phyloP scores from a whole-genome alignment of 2,113 vertebrate species.

The Albula glossodonta region DNA sequence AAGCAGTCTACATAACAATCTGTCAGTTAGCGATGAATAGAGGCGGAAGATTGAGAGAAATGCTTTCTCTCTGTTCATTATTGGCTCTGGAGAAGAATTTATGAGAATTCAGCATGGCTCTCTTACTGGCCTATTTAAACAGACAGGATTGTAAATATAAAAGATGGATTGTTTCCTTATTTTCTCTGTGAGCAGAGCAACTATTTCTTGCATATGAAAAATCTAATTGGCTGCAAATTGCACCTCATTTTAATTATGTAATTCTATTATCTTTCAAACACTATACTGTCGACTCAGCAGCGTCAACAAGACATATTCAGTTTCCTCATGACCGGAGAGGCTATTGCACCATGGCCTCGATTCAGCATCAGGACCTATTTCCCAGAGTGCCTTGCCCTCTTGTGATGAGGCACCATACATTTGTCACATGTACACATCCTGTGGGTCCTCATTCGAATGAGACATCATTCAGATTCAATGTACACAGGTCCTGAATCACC shows the following conservation, averaged over 20 bases:
- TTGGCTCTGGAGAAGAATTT: slow-evolving; percentile 15
- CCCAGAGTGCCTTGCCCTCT: neutral
- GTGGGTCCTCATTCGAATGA: too few species aligned
- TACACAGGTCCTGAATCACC: too few species aligned
- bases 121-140: slow-evolving; percentile 7
- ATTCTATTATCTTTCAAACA: slow-evolving; percentile 26
- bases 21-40: slow-evolving; percentile 14
- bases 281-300: slow-evolving; percentile 26
- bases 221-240: slow-evolving; percentile 37
- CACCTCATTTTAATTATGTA: slow-evolving; percentile 28
- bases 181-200: neutral
- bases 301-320: neutral
- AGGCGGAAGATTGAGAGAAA: slow-evolving; percentile 9
- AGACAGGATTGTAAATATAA: slow-evolving; percentile 23
- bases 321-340: neutral
- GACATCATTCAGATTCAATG: too few species aligned
- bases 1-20: slow-evolving; percentile 10
- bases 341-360: neutral
- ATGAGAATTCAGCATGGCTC: neutral
- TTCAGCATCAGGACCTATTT: neutral
- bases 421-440: neutral
- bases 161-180: slow-evolving; percentile 20
- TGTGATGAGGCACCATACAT: neutral
- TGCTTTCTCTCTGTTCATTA: slow-evolving; percentile 3
- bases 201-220: slow-evolving; percentile 19